phyloP scores from a whole-genome alignment of 2,113 vertebrate genomes.

The Neodon shergylaensis region DNA sequence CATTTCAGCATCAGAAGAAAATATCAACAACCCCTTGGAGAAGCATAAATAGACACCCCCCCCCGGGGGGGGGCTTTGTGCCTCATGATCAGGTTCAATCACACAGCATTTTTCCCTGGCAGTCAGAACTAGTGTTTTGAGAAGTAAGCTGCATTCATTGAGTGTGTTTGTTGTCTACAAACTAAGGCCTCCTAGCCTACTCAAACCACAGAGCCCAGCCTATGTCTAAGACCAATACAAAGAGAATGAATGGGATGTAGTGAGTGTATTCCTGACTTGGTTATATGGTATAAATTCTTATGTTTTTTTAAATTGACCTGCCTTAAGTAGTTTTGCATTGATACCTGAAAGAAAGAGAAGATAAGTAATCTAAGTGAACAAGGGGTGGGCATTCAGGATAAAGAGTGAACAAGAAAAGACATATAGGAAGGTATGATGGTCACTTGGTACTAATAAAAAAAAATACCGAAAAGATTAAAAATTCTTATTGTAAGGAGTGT shows the following conservation, averaged over 20 bases:
- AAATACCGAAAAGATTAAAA: rapidly evolving
- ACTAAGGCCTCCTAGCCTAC: not conserved
- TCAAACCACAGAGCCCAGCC: not conserved
- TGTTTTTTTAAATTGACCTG: not conserved
- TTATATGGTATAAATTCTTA: not conserved
- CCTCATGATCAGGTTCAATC: not conserved
- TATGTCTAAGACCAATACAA: not conserved
- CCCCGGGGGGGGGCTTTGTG: not conserved
- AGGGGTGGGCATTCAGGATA: not conserved
- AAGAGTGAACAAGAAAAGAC: not conserved
- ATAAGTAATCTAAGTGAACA: not conserved
- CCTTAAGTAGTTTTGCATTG: not conserved
- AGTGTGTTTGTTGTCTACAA: not conserved
- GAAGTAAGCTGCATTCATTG: not conserved
- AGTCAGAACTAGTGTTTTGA: constrained; percentile 22
- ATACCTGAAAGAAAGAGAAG: not conserved
- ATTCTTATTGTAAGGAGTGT: no score
- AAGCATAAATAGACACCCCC: not conserved
- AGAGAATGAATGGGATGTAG: not conserved
- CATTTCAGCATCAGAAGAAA: not conserved
- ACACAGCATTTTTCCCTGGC: not conserved
- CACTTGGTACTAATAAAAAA: not conserved
- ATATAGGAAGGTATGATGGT: not conserved
- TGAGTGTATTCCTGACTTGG: not conserved
- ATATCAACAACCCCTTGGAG: not conserved